phyloP scores from a whole-genome alignment of 2,797 vertebrate species.

The Gallinago solitaria region DNA sequence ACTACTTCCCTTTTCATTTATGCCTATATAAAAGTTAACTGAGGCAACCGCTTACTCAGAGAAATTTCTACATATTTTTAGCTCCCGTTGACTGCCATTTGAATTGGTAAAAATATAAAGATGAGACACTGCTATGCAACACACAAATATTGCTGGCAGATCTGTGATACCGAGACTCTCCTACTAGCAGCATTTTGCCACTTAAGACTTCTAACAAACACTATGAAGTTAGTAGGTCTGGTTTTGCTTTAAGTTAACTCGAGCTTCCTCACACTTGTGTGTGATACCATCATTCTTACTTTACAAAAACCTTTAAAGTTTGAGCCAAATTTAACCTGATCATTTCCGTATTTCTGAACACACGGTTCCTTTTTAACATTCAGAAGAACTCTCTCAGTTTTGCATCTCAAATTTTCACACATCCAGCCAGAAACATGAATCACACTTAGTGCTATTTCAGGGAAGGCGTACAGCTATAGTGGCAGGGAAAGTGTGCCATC shows the following conservation, averaged over 20 bases:
- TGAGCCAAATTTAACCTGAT: neutral
- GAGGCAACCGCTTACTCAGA: slow-evolving; percentile 35
- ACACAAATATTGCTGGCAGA: neutral
- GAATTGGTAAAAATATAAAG: slow-evolving; percentile 3
- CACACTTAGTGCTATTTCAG: slow-evolving; percentile 41
- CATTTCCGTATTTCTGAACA: neutral
- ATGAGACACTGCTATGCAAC: neutral
- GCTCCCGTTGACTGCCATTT: neutral
- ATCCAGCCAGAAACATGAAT: slow-evolving; percentile 56
- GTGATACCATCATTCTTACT: neutral
- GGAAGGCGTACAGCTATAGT: neutral
- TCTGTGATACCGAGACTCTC: neutral
- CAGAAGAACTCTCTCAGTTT: slow-evolving; percentile 22
- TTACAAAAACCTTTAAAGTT: neutral
- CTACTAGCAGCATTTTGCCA: neutral
- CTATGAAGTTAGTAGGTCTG: neutral
- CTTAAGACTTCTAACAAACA: neutral
- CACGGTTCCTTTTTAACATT: slow-evolving; percentile 31
- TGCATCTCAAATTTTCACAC: slow-evolving; percentile 63
- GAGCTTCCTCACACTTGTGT: neutral
- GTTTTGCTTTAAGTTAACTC: neutral
- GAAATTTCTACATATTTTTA: slow-evolving; percentile 37
- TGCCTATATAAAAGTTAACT: slow-evolving; percentile 19
- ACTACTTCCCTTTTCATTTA: slow-evolving; percentile 42
- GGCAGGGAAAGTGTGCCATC: neutral